Evolutionary conservation across 1,140 invertebrate species (phyloP).

Genomic region (Drosophila sechellia): DNA sequence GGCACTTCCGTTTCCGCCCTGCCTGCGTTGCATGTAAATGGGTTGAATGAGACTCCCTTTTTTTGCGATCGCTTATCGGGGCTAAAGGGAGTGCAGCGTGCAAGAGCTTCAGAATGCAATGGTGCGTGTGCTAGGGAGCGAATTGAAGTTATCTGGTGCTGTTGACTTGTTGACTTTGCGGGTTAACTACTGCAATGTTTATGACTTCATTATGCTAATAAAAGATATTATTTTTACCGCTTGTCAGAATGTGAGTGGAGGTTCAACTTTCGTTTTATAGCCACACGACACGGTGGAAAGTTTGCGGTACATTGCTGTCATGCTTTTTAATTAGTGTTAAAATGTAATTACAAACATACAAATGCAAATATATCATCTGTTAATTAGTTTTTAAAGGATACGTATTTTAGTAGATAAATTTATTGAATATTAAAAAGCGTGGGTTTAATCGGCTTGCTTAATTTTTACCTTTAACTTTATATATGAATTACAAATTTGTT

Average conservation of each 20-base stretch:
- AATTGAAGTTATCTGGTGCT: conserved; percentile 62
- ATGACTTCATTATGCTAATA: conserved; percentile 82
- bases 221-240: conserved; percentile 69
- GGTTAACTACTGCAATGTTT: conserved; percentile 76
- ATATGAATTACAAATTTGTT: not conserved
- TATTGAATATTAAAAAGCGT: no score
- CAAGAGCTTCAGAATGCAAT: not conserved
- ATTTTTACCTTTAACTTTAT: not conserved
- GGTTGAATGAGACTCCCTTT: conserved; percentile 2
- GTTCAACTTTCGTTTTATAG: not conserved
- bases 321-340: not conserved
- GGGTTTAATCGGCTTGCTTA: no score
- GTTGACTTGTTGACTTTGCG: conserved; percentile 79
- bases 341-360: not conserved
- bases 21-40: conserved; percentile 72
- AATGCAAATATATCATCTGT: no score
- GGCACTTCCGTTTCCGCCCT: conserved; percentile 77
- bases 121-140: conserved; percentile 17
- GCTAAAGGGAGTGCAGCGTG: not conserved
- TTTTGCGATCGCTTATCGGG: conserved; percentile 68
- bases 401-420: no score
- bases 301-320: not conserved
- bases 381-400: no score
- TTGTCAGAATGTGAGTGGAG: conserved; percentile 3
- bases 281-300: not conserved